These are phyloP conservation scores for Acanthaster planci DNA, from an alignment of 35 echinoderm and acorn worm species.

Conservation along the genomic window DNA sequence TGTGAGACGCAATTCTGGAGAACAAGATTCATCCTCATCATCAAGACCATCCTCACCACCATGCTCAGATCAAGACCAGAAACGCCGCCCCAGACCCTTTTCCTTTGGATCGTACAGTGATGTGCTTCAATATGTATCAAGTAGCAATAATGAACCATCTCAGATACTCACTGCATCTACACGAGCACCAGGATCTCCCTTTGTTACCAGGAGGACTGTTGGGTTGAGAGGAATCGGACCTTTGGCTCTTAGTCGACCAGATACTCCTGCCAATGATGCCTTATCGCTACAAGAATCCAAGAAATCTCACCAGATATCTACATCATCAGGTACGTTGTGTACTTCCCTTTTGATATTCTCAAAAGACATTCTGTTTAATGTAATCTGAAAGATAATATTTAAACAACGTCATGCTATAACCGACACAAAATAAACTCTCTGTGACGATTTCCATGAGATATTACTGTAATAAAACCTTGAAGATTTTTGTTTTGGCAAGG, in stretches of 20 bases:
- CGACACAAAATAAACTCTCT: too few species aligned
- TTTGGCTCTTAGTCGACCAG: neutral
- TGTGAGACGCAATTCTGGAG: neutral
- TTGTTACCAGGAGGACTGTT: neutral
- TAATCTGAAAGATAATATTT: too few species aligned
- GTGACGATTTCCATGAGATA: too few species aligned
- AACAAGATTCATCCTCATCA: neutral
- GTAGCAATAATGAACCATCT: neutral
- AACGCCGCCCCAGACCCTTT: neutral
- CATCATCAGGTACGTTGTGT: neutral
- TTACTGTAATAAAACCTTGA: too few species aligned
- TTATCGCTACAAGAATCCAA: neutral
- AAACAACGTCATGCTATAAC: too few species aligned
- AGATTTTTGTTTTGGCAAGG: too few species aligned
- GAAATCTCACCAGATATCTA: neutral
- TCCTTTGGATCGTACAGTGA: neutral
- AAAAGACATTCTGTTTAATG: too few species aligned
- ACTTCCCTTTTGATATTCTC: too few species aligned
- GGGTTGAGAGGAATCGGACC: neutral
- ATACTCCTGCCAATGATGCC: neutral
- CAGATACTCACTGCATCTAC: too few species aligned
- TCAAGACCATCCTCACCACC: neutral
- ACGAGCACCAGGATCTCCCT: neutral
- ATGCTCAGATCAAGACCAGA: neutral
- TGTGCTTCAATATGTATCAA: neutral